Evolutionary conservation across 2,797 vertebrate genomes (phyloP).

Genomic region (Phoeniculus purpureus): DNA sequence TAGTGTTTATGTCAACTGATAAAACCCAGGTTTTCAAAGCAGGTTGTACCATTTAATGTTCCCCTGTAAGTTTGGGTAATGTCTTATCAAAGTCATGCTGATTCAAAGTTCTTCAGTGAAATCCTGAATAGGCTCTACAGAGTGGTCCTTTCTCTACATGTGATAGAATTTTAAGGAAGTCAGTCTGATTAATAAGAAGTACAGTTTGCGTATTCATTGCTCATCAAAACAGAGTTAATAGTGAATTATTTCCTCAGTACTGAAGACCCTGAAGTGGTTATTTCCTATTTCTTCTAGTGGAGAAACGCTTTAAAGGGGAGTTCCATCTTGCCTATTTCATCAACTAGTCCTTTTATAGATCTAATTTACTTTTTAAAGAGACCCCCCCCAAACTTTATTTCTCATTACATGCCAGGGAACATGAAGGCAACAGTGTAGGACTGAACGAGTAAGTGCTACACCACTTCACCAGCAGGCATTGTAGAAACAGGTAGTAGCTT

Average conservation of each 20-base stretch:
- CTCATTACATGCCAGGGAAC: neutral
- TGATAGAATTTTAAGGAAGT: neutral
- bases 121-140: neutral
- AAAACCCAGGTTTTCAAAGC: neutral
- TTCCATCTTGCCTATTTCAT: neutral
- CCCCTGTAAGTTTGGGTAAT: neutral
- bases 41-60: neutral
- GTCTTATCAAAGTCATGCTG: neutral
- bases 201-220: neutral
- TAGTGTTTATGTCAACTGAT: neutral
- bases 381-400: neutral
- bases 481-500: neutral
- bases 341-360: neutral
- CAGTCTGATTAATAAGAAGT: neutral
- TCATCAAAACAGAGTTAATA: neutral
- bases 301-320: neutral
- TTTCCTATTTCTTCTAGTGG: neutral
- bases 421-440: neutral
- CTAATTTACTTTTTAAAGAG: neutral
- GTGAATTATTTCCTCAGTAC: neutral
- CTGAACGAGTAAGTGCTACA: rapidly evolving
- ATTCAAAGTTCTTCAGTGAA: neutral
- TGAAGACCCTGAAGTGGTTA: rapidly evolving
- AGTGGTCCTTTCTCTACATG: neutral
- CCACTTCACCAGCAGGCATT: neutral